Evolutionary conservation across 1,140 invertebrate species (phyloP), one percentile per base, ranked within the genome.

Genomic region (Philaenus spumarius): DNA sequence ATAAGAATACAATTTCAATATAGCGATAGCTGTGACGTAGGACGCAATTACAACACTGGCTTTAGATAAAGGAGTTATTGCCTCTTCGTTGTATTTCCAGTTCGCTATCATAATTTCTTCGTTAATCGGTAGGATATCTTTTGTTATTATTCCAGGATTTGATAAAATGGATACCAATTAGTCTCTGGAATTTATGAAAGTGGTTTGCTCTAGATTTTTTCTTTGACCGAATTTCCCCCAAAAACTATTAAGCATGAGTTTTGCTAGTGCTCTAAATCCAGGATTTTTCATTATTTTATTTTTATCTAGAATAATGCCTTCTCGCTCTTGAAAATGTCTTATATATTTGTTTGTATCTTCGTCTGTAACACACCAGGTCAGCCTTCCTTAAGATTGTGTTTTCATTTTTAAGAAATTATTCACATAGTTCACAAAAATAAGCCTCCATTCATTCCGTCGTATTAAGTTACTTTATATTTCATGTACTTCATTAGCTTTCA

Each of bases 341-440:
- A n/a, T n/a, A n/a, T n/a, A 14, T 65, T 59, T 9, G 64, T 65
- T n/a, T 43, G 37, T 57, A 67, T 72, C 12, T 61, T 40, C 5
- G n/a, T n/a, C n/a, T n/a, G n/a, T n/a, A n/a, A n/a, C n/a, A n/a
- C n/a, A n/a, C n/a, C n/a, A n/a, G n/a, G 48, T 24, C 0, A 67
- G 70, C 66, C 66, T 72, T 1, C 67, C 70, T 30, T 56, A 65
- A 4, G 63, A 59, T 59, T 71, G 64, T 22, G 68, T 67, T 64
- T 73, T 72, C 5, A 69, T 66, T 65, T 70, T 67, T 46, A 70
- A 60, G 63, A 72, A 71, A 14, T 24, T 60, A 47, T 71, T 67
- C 2, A 71, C 65, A 45, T 69, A 70, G 7, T 55, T 55, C 1
- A 43, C 37, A 53, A 73, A 71, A 12, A 73, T 47, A 3, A 67